A percentile compares a stretch with the other conserved stretches of the same genome.
Evolutionary conservation across 2,888 invertebrate genomes (phyloP).

Genomic region (Drosophila meridiana): DNA sequence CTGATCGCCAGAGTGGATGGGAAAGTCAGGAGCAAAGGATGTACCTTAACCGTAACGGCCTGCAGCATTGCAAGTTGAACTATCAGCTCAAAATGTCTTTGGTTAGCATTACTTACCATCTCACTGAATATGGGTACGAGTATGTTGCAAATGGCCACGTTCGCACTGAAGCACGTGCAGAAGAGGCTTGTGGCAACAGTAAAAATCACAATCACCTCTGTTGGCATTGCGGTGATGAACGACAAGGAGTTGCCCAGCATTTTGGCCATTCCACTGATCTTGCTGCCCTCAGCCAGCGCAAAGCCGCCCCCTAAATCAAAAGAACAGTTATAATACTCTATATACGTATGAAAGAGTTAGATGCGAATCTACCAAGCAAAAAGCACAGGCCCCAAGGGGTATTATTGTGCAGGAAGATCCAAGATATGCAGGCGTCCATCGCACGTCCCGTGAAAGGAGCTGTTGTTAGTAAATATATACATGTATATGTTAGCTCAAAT

Average conservation of each 20-base stretch:
- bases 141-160: constrained; percentile 94
- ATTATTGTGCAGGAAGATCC: constrained; percentile 92
- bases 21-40: constrained; percentile 94
- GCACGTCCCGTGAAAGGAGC: constrained; percentile 83
- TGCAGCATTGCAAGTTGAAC: constrained; percentile 71
- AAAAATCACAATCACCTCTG: constrained; percentile 88
- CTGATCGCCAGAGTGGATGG: constrained; percentile 94
- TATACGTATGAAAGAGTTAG: background rate
- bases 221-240: constrained; percentile 87
- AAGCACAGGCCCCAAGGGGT: constrained; percentile 95
- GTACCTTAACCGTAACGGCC: constrained; percentile 89
- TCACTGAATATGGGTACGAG: constrained; percentile 92
- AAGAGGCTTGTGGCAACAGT: constrained; percentile 89
- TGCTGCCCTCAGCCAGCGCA: constrained; percentile 93
- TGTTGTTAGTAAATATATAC: constrained; percentile 12
- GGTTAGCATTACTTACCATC: constrained; percentile 85
- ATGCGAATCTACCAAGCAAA: constrained; percentile 87
- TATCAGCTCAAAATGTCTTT: background rate
- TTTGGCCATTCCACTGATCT: constrained; percentile 90
- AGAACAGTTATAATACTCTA: background rate
- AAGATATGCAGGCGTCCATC: constrained; percentile 88
- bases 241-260: constrained; percentile 90
- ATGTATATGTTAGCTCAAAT: background rate
- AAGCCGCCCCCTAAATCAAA: constrained; percentile 90
- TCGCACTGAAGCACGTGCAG: constrained; percentile 91